Conservation (phyloP, 2,113 vertebrate genomes). For the Rhea pennata region DNA sequence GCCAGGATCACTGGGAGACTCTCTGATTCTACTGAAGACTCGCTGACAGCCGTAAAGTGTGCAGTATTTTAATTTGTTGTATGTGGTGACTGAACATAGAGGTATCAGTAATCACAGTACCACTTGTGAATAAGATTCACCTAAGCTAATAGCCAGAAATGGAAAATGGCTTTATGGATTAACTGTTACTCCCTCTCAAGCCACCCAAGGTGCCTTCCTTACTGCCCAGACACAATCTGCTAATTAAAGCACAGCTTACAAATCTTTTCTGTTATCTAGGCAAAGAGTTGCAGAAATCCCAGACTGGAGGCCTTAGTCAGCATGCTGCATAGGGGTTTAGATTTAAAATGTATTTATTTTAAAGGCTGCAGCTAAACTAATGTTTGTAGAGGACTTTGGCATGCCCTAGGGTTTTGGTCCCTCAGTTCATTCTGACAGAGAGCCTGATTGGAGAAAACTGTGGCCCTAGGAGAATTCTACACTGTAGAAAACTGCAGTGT, state of each 20-base stretch:
- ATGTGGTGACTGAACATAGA: background rate
- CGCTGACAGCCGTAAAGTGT: background rate
- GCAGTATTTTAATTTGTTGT: background rate
- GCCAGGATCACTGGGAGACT: background rate
- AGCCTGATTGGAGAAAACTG: background rate
- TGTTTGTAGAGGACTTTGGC: background rate
- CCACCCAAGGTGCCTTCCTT: background rate
- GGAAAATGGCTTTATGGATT: conserved; percentile 36
- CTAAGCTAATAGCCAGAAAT: background rate
- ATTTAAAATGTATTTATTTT: conserved; percentile 14
- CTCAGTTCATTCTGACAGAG: background rate
- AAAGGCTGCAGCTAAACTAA: background rate
- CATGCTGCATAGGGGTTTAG: background rate
- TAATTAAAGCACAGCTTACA: conserved; percentile 13
- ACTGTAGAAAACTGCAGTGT: background rate
- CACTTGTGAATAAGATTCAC: background rate
- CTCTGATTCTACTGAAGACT: background rate
- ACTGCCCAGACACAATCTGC: background rate
- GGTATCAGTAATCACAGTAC: background rate
- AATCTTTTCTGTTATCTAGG: background rate
- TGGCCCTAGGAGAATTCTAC: background rate
- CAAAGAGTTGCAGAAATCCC: conserved; percentile 16
- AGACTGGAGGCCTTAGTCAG: background rate
- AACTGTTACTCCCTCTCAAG: background rate
- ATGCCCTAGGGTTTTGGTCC: background rate